phyloP scores from a whole-genome alignment of 2,888 invertebrate genomes.

The Halictus ligatus region DNA sequence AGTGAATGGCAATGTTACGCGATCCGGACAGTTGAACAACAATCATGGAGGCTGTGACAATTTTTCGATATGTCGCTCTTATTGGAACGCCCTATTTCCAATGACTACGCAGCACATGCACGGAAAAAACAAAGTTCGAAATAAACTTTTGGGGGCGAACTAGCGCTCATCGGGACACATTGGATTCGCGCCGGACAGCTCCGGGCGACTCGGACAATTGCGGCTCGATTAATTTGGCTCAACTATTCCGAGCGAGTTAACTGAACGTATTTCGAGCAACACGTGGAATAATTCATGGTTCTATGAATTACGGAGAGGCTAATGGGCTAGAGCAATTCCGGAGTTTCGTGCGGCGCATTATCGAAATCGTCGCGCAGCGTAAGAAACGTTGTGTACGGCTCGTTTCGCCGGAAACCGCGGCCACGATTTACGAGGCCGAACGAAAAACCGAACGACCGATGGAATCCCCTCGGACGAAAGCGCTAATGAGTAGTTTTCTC shows the following conservation, averaged over 20 bases:
- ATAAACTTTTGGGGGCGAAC: too few relatives aligned
- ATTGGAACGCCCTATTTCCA: background rate
- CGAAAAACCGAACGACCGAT: background rate
- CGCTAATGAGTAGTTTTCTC: background rate
- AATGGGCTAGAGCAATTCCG: slow-evolving; percentile 32
- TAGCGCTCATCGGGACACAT: background rate
- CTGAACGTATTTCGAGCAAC: slow-evolving; percentile 47
- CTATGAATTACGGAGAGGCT: slow-evolving; percentile 50
- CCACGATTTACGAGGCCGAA: background rate
- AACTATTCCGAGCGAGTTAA: slow-evolving; percentile 32
- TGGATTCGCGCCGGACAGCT: background rate
- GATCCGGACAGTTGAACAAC: background rate
- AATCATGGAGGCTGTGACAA: background rate
- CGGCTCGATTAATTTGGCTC: slow-evolving; percentile 48
- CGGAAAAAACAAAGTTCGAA: too few relatives aligned
- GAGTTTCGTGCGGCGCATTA: slow-evolving; percentile 30
- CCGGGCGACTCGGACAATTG: slow-evolving; percentile 33
- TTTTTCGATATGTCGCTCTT: background rate
- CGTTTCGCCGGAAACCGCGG: background rate
- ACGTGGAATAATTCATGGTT: slow-evolving; percentile 54
- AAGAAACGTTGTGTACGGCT: slow-evolving; percentile 17
- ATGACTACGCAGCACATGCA: too few relatives aligned
- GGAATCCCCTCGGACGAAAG: background rate
- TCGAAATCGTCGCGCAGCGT: slow-evolving; percentile 14
- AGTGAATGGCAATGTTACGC: background rate